Base-by-base conservation (phyloP, 2,888 invertebrate species). In the Pyrgus malvae region DNA sequence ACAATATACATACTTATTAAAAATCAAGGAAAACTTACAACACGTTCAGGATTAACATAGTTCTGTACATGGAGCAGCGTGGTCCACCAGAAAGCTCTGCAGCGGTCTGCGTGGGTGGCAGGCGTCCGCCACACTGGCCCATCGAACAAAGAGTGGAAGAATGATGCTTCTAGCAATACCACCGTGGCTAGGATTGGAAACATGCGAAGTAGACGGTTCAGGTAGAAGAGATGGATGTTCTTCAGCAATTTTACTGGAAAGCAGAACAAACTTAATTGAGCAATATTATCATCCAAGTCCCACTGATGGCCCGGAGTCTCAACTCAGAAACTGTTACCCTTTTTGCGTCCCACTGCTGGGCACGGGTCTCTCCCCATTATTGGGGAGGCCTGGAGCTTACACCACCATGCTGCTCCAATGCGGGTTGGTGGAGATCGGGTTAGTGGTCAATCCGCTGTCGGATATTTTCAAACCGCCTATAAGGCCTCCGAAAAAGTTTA, bases 71-170 rank as follows among this genome's bases (percentile, higher is more conserved):
- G 71, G 16, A 83, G 60, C 2, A 83, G 46, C 0, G 82, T 76
- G 0, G 74, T 59, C 83, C 83, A 83, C 83, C 83, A 83, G 42
- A 68, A 72, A 1, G 69, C 62, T 31, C 83, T 61, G 46, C 83
- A 83, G 16, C 56, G 58, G 3, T 75, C 64, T 0, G 72, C 69
- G 0, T 66, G 56, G 0, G 1, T 1, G 6, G 60, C 57, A 2
- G 65, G 59, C 0, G 57, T 16, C 0, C 46, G 25, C 80, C 80
- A 82, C 2, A 60, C 11, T 0, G 80, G 80, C 0, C 82, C 82
- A 58, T 81, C 82, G 0, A 70, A 56, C 11, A 68, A 49, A 5
- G 68, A 69, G 29, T 80, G 72, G 8, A 70, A 57, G 3, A 71
- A 56, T 0, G 80, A 74, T 0, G 72, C 70, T 61, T 83, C 76